Evolutionary conservation across 2,888 invertebrate species (phyloP).

Genomic region (Hydropsyche betteni): DNA sequence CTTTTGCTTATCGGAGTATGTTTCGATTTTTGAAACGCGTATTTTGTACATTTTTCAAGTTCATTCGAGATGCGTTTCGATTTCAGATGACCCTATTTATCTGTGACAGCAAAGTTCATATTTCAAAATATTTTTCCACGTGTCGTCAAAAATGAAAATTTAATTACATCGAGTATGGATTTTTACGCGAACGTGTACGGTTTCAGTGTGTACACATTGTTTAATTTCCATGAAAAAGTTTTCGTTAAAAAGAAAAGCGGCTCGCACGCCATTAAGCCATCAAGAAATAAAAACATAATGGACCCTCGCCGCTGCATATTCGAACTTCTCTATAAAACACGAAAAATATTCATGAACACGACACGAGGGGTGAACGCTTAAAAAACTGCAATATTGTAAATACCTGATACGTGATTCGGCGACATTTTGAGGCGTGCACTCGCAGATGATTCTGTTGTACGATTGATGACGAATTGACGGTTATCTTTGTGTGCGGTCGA

Average conservation of each 20-base stretch:
- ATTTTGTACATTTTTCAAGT: too few species aligned
- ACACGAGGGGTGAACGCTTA: too few species aligned
- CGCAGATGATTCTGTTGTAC: too few species aligned
- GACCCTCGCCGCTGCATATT: slow-evolving; percentile 18
- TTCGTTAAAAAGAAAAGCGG: slow-evolving; percentile 13
- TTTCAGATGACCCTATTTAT: slow-evolving; percentile 14
- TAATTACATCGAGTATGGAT: too few species aligned
- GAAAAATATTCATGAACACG: not conserved
- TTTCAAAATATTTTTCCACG: too few species aligned
- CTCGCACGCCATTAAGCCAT: slow-evolving; percentile 40
- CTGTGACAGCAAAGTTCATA: slow-evolving; percentile 19
- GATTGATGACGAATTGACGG: too few species aligned
- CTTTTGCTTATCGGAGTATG: too few species aligned
- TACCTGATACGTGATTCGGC: not conserved
- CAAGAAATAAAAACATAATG: slow-evolving; percentile 33
- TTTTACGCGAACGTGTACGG: slow-evolving; percentile 23
- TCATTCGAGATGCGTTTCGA: too few species aligned
- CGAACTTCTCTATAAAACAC: slow-evolving; percentile 10
- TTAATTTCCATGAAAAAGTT: slow-evolving; percentile 19
- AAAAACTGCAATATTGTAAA: slow-evolving; percentile 9
- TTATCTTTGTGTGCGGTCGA: too few species aligned
- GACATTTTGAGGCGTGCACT: not conserved
- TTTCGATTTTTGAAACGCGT: too few species aligned
- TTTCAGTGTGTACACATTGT: slow-evolving; percentile 22
- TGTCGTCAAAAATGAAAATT: too few species aligned